A percentile compares a stretch with the other conserved stretches of the same genome.
These are phyloP conservation scores for Neoscelio sp. DNA, from an alignment of 2,888 invertebrate species.

Conservation along the genomic window DNA sequence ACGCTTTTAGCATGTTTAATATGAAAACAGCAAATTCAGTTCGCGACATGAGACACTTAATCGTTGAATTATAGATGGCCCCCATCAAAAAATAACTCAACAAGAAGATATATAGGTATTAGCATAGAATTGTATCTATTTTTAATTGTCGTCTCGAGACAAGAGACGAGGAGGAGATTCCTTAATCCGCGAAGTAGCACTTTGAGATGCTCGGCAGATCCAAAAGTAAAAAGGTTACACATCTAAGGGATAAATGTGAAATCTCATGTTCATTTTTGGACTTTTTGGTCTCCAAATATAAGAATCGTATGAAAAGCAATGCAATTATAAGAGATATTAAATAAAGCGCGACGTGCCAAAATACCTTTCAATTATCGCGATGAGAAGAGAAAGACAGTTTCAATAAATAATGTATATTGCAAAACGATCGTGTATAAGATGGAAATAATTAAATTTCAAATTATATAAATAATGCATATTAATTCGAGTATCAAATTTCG, in stretches of 20 bases:
- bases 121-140: constrained; percentile 50
- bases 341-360: constrained; percentile 24
- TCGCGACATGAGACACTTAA: constrained; percentile 66
- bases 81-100: constrained; percentile 65
- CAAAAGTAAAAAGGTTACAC: constrained; percentile 19
- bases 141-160: constrained; percentile 54
- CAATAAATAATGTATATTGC: background rate
- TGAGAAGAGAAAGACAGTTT: background rate
- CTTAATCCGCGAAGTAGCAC: constrained; percentile 31
- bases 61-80: constrained; percentile 63
- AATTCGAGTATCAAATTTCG: constrained; percentile 36
- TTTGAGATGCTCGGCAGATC: constrained; percentile 8
- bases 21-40: constrained; percentile 63
- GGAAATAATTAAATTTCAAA: no score
- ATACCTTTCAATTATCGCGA: constrained; percentile 33
- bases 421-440: no score
- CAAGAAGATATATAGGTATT: constrained; percentile 55
- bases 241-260: constrained; percentile 27
- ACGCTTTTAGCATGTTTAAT: constrained; percentile 68
- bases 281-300: constrained; percentile 12
- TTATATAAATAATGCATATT: no score
- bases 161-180: constrained; percentile 23
- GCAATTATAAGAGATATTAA: background rate
- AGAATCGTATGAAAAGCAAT: background rate
- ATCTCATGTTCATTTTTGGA: constrained; percentile 20